These are phyloP conservation scores for Parapristionchus giblindavisi DNA, from an alignment of 2,888 invertebrate genomes.

Conservation along the genomic window DNA sequence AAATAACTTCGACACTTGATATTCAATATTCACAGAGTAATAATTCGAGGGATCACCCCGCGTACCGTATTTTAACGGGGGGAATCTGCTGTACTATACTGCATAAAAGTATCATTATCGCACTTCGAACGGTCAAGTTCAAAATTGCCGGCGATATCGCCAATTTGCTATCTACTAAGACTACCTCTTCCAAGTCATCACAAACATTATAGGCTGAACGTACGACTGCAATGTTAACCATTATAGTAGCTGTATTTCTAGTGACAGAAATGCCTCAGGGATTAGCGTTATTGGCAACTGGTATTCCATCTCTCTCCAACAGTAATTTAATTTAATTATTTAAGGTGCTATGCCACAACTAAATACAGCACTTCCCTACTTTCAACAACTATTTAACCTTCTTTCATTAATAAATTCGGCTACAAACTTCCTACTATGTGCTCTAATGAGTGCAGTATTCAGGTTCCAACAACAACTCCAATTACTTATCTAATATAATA, in stretches of 20 bases:
- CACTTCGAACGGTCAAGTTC: too few relatives aligned
- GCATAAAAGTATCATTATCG: too few relatives aligned
- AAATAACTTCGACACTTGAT: too few relatives aligned
- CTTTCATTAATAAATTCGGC: slow-evolving; percentile 80
- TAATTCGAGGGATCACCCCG: too few relatives aligned
- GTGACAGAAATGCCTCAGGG: slow-evolving; percentile 78
- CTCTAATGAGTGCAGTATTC: slow-evolving; percentile 81
- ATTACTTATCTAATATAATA: not conserved
- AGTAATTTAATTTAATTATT: not conserved
- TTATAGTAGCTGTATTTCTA: slow-evolving; percentile 81
- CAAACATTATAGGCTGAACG: slow-evolving; percentile 72
- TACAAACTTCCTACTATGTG: slow-evolving; percentile 82
- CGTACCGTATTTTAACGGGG: too few relatives aligned
- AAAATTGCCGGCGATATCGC: too few relatives aligned
- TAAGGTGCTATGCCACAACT: slow-evolving; percentile 55
- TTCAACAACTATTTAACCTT: slow-evolving; percentile 81
- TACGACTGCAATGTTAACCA: slow-evolving; percentile 81
- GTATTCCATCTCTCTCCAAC: not conserved
- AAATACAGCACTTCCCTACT: slow-evolving; percentile 56
- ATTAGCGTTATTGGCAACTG: slow-evolving; percentile 46
- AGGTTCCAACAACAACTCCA: slow-evolving; percentile 71
- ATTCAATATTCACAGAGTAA: too few relatives aligned
- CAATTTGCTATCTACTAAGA: too few relatives aligned
- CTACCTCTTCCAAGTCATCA: not conserved
- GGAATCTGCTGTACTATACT: too few relatives aligned